A percentile compares a stretch with the other conserved stretches of the same genome.
These are phyloP conservation scores for Alethe diademata DNA, from an alignment of 2,113 vertebrate species.

Conservation along the genomic window DNA sequence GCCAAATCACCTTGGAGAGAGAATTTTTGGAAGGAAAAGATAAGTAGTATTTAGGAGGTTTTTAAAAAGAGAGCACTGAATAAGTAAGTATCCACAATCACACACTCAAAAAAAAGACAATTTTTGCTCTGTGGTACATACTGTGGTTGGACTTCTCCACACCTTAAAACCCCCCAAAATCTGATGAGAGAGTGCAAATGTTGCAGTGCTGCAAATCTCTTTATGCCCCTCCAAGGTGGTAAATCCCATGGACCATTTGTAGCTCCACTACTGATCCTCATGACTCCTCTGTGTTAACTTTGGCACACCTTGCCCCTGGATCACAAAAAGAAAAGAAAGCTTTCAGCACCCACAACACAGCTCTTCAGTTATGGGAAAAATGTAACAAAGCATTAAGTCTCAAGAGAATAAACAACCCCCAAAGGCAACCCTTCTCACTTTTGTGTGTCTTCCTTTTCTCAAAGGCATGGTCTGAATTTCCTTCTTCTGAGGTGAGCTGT, in stretches of 20 bases:
- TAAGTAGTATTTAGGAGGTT: neutral
- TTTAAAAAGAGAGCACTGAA: neutral
- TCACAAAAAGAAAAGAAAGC: neutral
- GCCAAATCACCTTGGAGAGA: neutral
- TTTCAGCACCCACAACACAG: neutral
- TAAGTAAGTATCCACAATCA: neutral
- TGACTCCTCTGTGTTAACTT: neutral
- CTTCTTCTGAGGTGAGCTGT: neutral
- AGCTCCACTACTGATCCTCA: neutral
- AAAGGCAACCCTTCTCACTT: neutral
- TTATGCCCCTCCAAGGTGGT: fast-evolving
- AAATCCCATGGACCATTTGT: neutral
- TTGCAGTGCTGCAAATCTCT: neutral
- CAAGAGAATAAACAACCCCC: neutral
- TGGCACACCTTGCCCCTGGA: neutral
- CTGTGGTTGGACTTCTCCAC: neutral
- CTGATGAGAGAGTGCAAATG: neutral
- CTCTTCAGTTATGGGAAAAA: neutral
- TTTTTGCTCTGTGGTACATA: neutral
- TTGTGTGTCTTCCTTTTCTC: neutral
- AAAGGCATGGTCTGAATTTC: neutral
- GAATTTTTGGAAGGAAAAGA: neutral
- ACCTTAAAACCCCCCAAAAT: neutral
- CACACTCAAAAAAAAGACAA: neutral
- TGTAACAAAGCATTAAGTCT: neutral